Percentiles rank a stretch among this genome's conserved stretches.
Conservation (phyloP, 2,797 vertebrate species). For the Sandelia bainsii region DNA sequence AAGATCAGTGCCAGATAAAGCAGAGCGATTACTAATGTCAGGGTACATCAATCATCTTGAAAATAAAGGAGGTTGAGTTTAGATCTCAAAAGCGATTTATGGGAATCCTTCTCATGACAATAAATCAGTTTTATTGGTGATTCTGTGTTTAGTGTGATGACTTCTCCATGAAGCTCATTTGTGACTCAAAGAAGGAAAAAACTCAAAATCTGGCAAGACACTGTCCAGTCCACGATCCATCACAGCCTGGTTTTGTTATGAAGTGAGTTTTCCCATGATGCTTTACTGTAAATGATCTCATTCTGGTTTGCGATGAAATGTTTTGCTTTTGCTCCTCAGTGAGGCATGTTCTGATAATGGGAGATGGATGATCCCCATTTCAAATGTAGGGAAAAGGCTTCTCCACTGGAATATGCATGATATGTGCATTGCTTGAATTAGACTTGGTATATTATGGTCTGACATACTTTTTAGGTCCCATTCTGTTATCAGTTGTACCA, state of each 20-base stretch:
- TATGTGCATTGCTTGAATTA: constrained; percentile 24
- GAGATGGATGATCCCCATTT: constrained; percentile 58
- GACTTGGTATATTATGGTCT: constrained; percentile 29
- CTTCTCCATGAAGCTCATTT: constrained; percentile 43
- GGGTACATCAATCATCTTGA: constrained; percentile 48
- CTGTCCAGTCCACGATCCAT: constrained; percentile 3
- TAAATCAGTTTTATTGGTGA: constrained; percentile 47
- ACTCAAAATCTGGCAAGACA: constrained; percentile 16
- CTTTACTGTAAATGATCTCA: constrained; percentile 47
- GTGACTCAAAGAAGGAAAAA: constrained; percentile 25
- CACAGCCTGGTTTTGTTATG: constrained; percentile 27
- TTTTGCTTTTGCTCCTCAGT: constrained; percentile 44
- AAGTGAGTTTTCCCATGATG: constrained; percentile 46
- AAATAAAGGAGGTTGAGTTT: constrained; percentile 38
- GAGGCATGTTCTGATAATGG: constrained; percentile 50
- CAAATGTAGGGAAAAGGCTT: constrained; percentile 49
- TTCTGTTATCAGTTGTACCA: constrained; percentile 48
- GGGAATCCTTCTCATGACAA: constrained; percentile 20
- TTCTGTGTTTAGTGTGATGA: constrained; percentile 22
- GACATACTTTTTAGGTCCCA: constrained; percentile 19
- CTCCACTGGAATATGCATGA: constrained; percentile 19
- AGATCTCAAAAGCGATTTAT: constrained; percentile 39
- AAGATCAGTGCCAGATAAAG: constrained; percentile 48
- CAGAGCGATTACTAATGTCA: constrained; percentile 44
- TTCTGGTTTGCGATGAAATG: constrained; percentile 27